Percentiles rank a stretch among this genome's conserved stretches.
Evolutionary conservation across 2,888 invertebrate genomes (phyloP).

Genomic region (Anodontia alba): DNA sequence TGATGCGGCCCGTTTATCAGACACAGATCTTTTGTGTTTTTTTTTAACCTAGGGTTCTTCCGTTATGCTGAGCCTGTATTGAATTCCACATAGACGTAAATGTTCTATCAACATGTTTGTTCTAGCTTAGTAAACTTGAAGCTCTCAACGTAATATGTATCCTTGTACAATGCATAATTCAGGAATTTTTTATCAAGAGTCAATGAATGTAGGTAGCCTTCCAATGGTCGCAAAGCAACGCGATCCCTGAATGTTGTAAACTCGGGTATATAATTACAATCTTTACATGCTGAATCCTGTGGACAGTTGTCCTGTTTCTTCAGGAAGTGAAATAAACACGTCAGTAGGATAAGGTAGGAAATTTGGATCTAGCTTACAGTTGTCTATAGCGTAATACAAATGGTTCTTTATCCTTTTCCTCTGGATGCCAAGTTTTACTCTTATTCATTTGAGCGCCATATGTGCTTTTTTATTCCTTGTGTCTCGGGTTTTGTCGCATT

Average conservation of each 20-base stretch:
- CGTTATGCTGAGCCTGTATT: slow-evolving; percentile 8
- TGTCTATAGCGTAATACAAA: slow-evolving; percentile 24
- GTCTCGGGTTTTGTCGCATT: slow-evolving; percentile 34
- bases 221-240: slow-evolving; percentile 3
- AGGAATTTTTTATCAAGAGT: slow-evolving; percentile 11
- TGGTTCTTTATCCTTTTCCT: slow-evolving; percentile 28
- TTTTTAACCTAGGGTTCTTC: slow-evolving; percentile 23
- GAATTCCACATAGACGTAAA: slow-evolving; percentile 3
- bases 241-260: slow-evolving; percentile 7
- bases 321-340: slow-evolving; percentile 17
- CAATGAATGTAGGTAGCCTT: slow-evolving; percentile 12
- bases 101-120: slow-evolving; percentile 26
- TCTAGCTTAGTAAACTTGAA: slow-evolving; percentile 27
- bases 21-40: slow-evolving; percentile 17
- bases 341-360: neutral
- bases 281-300: slow-evolving; percentile 10
- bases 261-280: slow-evolving; percentile 16
- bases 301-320: slow-evolving; percentile 16
- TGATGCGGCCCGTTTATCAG: slow-evolving; percentile 15
- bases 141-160: slow-evolving; percentile 31
- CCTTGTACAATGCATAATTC: slow-evolving; percentile 23
- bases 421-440: slow-evolving; percentile 28
- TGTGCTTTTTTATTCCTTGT: slow-evolving; percentile 12
- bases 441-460: slow-evolving; percentile 21
- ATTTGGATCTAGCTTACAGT: slow-evolving; percentile 4